Evolutionary conservation across 2,113 vertebrate species (phyloP), one percentile per base, ranked within the genome.

Genomic region (Columba janthina): DNA sequence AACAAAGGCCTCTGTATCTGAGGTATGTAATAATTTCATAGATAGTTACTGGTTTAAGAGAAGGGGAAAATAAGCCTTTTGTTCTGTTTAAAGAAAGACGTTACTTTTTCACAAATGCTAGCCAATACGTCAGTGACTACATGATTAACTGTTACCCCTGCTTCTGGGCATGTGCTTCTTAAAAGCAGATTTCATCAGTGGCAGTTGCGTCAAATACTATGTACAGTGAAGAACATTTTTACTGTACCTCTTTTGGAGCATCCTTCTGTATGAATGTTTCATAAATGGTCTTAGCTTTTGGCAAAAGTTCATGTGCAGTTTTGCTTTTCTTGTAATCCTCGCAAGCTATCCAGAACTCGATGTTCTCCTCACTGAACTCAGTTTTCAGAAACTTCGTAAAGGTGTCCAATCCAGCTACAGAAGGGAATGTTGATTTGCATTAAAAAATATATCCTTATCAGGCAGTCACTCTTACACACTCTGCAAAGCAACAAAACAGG

Each of bases 361-460:
- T 99, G 97, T 99, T 99, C 97, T 99, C 99, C 79, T 99, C 99
- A 14, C 99, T 99, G 98, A 99, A 99, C 95, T 99, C 98, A 5
- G 98, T 98, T 97, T 98, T 98, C 95, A 99, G 98, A 93, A 99
- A 99, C 76, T 97, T 98, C 12, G 98, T 98, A 93, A 99, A 99
- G 79, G 97, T 97, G 61, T 99, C 97, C 83, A 99, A 88, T 53
- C 99, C 99, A 96, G 98, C 99, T 99, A 91, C 36, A 66, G 61
- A 81, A 77, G 58, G 32, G 70, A 92, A 70, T 60, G 34, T 60
- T 58, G 25, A 74, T 73, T 78, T 61, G 29, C 19, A 46, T 84
- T 15, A 67, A 56, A 87, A 32, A 14, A 15, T 4, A 48, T 15
- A 40, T 14, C 38, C 60, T 83, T 77, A n/a, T 26, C 58, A 25